A percentile compares a stretch with the other conserved stretches of the same genome.
phyloP scores from a whole-genome alignment of 1,140 invertebrate species.

The Dendrolimus punctatus region DNA sequence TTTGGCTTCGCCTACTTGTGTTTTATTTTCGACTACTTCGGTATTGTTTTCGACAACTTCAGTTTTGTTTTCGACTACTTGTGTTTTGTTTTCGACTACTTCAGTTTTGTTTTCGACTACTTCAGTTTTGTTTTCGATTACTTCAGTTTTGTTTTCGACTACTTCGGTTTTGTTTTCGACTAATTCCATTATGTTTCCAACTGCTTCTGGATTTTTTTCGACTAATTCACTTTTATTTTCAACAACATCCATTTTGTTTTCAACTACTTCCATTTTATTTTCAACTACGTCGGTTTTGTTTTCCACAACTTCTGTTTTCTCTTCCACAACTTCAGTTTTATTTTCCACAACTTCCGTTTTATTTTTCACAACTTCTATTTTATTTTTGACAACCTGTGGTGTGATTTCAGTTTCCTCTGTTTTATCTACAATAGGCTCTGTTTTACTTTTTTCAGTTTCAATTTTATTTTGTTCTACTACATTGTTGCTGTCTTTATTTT shows the following conservation, averaged over 20 bases:
- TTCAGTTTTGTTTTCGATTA: no score
- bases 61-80: conserved; percentile 10
- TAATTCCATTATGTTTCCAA: background rate
- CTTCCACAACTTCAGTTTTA: background rate
- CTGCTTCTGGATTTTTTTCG: background rate
- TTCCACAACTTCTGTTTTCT: conserved; percentile 1
- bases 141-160: no score
- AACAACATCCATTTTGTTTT: conserved; percentile 4
- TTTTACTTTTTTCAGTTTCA: conserved; percentile 10
- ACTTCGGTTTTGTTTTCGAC: no score
- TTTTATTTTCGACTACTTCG: conserved; percentile 3
- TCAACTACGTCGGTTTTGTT: background rate
- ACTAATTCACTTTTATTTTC: background rate
- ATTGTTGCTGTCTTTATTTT: no score
- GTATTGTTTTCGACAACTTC: conserved; percentile 7
- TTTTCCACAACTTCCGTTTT: no score
- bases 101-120: background rate
- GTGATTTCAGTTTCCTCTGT: no score
- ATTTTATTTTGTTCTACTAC: conserved; percentile 4
- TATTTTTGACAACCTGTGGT: no score
- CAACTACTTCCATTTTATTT: conserved; percentile 10
- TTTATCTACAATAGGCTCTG: background rate
- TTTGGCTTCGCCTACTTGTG: conserved; percentile 7
- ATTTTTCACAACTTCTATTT: no score
- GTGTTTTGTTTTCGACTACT: conserved; percentile 12